Evolutionary conservation across 2,113 vertebrate species (phyloP).

Genomic region (Arothron firmamentum): DNA sequence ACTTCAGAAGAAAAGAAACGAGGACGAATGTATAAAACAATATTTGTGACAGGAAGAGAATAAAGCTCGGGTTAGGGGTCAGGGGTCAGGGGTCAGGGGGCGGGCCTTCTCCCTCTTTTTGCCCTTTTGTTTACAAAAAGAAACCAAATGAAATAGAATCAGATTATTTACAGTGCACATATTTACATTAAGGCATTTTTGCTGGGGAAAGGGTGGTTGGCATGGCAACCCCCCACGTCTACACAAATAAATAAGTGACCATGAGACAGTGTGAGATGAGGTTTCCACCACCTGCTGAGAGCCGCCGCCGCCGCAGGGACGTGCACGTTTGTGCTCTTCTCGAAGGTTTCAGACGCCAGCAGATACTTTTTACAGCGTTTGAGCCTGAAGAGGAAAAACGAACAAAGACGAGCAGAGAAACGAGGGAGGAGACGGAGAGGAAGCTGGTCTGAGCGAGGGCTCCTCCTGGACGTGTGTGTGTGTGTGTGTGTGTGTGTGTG

Average conservation of each 20-base stretch:
- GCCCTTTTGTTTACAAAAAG: slow-evolving; percentile 71
- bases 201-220: slow-evolving; percentile 66
- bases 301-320: slow-evolving; percentile 22
- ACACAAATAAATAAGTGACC: slow-evolving; percentile 76
- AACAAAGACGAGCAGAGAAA: too few relatives aligned
- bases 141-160: slow-evolving; percentile 40
- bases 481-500: too few relatives aligned
- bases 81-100: slow-evolving; percentile 61
- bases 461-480: too few relatives aligned
- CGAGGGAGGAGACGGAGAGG: too few relatives aligned
- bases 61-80: slow-evolving; percentile 36
- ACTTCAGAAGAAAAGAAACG: slow-evolving; percentile 64
- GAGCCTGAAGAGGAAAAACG: too few relatives aligned
- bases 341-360: too few relatives aligned
- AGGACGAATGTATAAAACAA: slow-evolving; percentile 69
- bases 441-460: too few relatives aligned
- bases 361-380: too few relatives aligned
- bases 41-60: slow-evolving; percentile 50
- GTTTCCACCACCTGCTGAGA: slow-evolving; percentile 66
- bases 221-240: slow-evolving; percentile 66
- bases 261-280: slow-evolving; percentile 70
- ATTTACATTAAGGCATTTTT: slow-evolving; percentile 82
- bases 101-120: slow-evolving; percentile 52
- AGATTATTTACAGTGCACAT: slow-evolving; percentile 75
- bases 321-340: too few relatives aligned